phyloP scores from a whole-genome alignment of 2,888 invertebrate species.

The Thecocarcelia acutangulata region DNA sequence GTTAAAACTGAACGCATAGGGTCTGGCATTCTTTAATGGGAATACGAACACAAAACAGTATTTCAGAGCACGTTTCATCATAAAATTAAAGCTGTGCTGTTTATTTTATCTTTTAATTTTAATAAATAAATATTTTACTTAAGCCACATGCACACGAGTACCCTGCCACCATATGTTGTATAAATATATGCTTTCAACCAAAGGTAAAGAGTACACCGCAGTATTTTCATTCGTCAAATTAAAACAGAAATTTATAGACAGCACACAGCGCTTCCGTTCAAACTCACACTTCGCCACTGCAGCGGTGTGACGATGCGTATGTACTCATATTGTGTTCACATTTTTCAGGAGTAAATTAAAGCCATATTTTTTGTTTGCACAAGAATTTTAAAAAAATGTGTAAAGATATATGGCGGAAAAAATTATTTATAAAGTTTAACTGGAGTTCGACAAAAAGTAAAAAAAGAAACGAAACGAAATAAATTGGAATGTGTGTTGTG shows the following conservation, averaged over 20 bases:
- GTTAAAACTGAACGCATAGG: conserved; percentile 21
- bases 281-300: neutral
- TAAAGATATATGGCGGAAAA: conserved; percentile 44
- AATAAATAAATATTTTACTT: too few species aligned
- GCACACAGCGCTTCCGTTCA: conserved; percentile 15
- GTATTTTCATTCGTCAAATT: conserved; percentile 40
- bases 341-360: conserved; percentile 43
- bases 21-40: conserved; percentile 13
- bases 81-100: too few species aligned
- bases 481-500: conserved; percentile 8
- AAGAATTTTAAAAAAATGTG: conserved; percentile 12
- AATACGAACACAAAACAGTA: neutral
- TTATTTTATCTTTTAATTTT: too few species aligned
- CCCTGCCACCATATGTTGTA: conserved; percentile 7
- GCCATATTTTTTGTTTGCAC: conserved; percentile 34
- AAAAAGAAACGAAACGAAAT: conserved; percentile 38
- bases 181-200: neutral
- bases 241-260: conserved; percentile 37
- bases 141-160: conserved; percentile 24
- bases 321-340: conserved; percentile 3
- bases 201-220: conserved; percentile 15
- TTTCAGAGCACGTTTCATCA: neutral
- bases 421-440: conserved; percentile 44
- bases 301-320: neutral
- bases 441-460: conserved; percentile 49